phyloP scores from a whole-genome alignment of 2,113 vertebrate genomes.

The Danionella cerebrum region DNA sequence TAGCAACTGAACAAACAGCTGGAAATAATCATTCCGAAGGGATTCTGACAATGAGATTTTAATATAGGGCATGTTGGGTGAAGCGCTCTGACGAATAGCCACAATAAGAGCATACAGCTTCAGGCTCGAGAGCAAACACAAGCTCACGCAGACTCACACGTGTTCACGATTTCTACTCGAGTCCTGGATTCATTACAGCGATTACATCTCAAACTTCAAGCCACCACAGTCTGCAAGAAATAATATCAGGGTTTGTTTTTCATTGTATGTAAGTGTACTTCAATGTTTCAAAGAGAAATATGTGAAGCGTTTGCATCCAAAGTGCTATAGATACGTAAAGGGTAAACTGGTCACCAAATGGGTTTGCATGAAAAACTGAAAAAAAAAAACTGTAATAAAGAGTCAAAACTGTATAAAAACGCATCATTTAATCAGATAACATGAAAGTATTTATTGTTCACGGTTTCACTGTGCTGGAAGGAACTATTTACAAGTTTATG shows the following conservation, averaged over 20 bases:
- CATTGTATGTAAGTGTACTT: too few species aligned
- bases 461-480: too few species aligned
- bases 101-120: slow-evolving; percentile 4
- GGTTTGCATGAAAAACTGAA: too few species aligned
- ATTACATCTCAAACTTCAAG: not conserved
- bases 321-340: too few species aligned
- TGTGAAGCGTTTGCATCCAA: too few species aligned
- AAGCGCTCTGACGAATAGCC: not conserved
- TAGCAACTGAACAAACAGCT: not conserved
- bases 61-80: not conserved
- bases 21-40: not conserved
- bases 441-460: too few species aligned
- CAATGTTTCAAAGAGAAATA: too few species aligned
- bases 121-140: not conserved
- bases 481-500: too few species aligned
- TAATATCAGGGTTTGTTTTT: not conserved
- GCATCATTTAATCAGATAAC: too few species aligned
- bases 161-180: not conserved
- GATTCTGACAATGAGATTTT: not conserved
- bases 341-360: too few species aligned
- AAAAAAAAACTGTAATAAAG: too few species aligned
- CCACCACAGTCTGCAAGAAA: not conserved
- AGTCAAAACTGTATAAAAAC: too few species aligned
- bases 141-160: not conserved
- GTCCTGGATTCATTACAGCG: not conserved